Percentiles rank a stretch among this genome's conserved stretches.
Conservation (phyloP, 2,797 vertebrate genomes). For the Myotis myotis region DNA sequence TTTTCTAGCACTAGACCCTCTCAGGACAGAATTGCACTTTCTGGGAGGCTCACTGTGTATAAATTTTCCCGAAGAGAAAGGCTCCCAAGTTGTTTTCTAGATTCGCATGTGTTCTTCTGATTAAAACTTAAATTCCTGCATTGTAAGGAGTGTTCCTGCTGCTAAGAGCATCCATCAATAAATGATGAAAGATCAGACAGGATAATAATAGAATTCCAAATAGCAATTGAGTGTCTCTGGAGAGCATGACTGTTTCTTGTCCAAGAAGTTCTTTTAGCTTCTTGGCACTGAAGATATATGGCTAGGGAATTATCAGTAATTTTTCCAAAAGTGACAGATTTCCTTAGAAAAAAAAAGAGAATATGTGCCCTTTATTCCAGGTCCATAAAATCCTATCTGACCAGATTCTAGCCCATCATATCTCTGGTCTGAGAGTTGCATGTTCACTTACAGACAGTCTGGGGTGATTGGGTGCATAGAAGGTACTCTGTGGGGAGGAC, state of each 20-base stretch:
- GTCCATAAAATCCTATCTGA: not conserved
- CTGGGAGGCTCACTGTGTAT: not conserved
- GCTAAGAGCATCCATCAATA: conserved; percentile 55
- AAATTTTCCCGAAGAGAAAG: conserved; percentile 34
- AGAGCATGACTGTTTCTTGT: conserved; percentile 52
- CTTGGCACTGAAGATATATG: not conserved
- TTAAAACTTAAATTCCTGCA: conserved; percentile 43
- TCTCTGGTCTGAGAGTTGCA: not conserved
- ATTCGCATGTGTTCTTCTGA: not conserved
- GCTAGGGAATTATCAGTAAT: conserved; percentile 45
- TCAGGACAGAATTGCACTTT: not conserved
- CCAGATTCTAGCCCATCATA: not conserved
- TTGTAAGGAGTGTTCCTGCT: conserved; percentile 38
- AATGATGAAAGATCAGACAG: conserved; percentile 29
- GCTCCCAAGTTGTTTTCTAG: conserved; percentile 6
- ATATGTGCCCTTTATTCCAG: not conserved
- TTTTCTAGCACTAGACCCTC: not conserved
- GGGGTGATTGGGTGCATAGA: not conserved
- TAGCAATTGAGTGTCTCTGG: conserved; percentile 51
- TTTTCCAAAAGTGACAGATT: conserved; percentile 43
- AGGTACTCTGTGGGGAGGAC: not conserved
- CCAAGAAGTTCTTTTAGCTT: conserved; percentile 48
- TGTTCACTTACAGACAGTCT: not conserved
- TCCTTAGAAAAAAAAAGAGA: not conserved
- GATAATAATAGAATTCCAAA: conserved; percentile 59